A percentile compares a stretch with the other conserved stretches of the same genome.
phyloP scores from a whole-genome alignment of 2,797 vertebrate genomes.

The Remorina albescens region DNA sequence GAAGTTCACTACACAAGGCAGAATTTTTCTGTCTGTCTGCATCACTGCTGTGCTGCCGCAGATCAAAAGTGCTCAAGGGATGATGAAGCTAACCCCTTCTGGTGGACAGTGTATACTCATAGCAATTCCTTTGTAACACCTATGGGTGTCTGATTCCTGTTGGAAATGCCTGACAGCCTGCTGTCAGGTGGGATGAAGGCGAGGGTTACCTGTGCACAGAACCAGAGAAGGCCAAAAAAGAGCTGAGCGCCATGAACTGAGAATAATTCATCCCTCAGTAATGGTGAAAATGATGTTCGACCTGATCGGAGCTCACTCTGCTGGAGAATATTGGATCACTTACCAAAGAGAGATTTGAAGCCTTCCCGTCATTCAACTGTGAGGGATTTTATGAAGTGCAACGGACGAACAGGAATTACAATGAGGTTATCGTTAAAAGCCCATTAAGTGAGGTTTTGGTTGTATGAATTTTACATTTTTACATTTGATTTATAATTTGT shows the following conservation, averaged over 20 bases:
- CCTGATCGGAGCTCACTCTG: slow-evolving; percentile 52
- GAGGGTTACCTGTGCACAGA: slow-evolving; percentile 50
- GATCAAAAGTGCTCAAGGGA: slow-evolving; percentile 49
- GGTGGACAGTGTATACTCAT: slow-evolving; percentile 55
- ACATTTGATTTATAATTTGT: slow-evolving; percentile 1
- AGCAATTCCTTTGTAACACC: slow-evolving; percentile 67
- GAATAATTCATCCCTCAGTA: slow-evolving; percentile 61
- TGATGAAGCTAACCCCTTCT: slow-evolving; percentile 44
- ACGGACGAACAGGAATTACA: slow-evolving; percentile 12
- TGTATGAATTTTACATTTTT: background rate
- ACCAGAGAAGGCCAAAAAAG: slow-evolving; percentile 38
- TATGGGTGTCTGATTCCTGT: slow-evolving; percentile 56
- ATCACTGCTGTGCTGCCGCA: slow-evolving; percentile 31
- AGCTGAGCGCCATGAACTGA: slow-evolving; percentile 37
- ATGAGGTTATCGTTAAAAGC: slow-evolving; percentile 15
- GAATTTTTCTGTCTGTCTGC: slow-evolving; percentile 53
- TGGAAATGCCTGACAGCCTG: slow-evolving; percentile 69
- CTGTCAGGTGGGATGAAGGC: slow-evolving; percentile 71
- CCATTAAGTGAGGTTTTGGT: background rate
- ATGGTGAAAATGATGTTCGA: slow-evolving; percentile 60
- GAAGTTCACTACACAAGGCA: slow-evolving; percentile 31
- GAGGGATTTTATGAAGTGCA: slow-evolving; percentile 31
- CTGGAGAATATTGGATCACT: slow-evolving; percentile 56
- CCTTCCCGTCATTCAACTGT: slow-evolving; percentile 7
- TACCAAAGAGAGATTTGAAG: slow-evolving; percentile 49